Percentiles rank a stretch among this genome's conserved stretches.
Conservation (phyloP, 37 sponge, comb jelly and placozoan species). For the Axinella damicornis region DNA sequence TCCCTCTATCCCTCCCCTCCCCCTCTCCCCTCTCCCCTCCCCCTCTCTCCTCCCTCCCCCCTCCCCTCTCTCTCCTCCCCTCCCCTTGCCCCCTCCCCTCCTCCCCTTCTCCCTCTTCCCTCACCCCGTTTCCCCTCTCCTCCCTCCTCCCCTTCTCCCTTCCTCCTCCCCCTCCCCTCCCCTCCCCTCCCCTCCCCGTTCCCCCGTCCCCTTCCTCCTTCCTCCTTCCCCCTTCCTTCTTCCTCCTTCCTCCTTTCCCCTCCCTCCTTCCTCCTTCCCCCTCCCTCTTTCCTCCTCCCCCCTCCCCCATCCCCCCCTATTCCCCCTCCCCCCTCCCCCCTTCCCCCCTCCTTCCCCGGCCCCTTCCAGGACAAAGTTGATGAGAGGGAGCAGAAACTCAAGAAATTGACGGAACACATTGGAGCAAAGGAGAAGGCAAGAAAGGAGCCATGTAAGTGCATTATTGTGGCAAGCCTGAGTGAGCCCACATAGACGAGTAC, state of each 20-base stretch:
- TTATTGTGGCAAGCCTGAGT: neutral
- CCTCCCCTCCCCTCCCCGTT: neutral
- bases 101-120: neutral
- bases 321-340: too few species aligned
- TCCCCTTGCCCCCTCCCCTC: neutral
- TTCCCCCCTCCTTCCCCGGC: too few species aligned
- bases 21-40: neutral
- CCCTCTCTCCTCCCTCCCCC: constrained; percentile 9
- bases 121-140: constrained; percentile 1
- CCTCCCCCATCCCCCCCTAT: too few species aligned
- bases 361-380: constrained; percentile 42
- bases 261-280: too few species aligned
- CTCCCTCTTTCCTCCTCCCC: too few species aligned
- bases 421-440: constrained; percentile 53
- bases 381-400: constrained; percentile 55
- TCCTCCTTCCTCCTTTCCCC: too few species aligned
- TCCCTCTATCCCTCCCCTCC: neutral
- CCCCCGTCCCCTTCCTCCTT: neutral
- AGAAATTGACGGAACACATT: constrained; percentile 48
- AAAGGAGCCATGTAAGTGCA: constrained; percentile 67
- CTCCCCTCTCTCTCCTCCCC: neutral
- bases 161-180: neutral
- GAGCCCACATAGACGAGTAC: neutral
- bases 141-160: neutral
- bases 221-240: too few species aligned